Evolutionary conservation across 2,797 vertebrate genomes (phyloP), one percentile per base, ranked within the genome.

Genomic region (Pantherophis vulpinus): DNA sequence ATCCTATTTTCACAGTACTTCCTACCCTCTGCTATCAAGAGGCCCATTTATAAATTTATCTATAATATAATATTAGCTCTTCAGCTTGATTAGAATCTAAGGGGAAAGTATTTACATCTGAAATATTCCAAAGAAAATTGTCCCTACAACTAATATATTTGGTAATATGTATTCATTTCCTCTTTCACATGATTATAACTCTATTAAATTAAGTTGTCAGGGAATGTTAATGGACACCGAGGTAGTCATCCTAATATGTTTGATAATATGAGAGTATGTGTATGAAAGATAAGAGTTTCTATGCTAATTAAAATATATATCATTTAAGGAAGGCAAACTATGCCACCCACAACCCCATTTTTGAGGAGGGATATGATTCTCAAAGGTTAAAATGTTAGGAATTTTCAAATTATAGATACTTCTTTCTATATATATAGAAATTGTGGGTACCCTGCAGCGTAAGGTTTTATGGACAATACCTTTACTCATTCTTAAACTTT

Each of bases 61-160:
- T 89, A 86, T 89, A 87, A 92, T 90, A 94, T 94, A 93, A 95
- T 83, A 86, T 63, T 42, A 93, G 63, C 61, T 63, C 51, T 95
- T 94, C 89, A 92, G 88, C 86, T 94, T 94, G 93, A 95, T 94
- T 96, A 96, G 93, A 55, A 92, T 91, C 90, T 93, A n/a, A 55
- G 86, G 74, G 63, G 74, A 63, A 6, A 66, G 88, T 93, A 90
- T 94, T 94, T 94, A 66, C 92, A 91, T 95, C 93, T 95, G 86
- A 93, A 51, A 87, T 92, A 70, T 12, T 0, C 58, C 90, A 20
- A 91, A 59, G 93, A 93, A 94, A 93, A 93, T 59, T 93, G 59
- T 91, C 42, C 42, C 37, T 18, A 91, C 56, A 92, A 59, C 66
- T 91, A 91, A 89, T 60, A 54, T 92, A 86, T 59, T 90, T 94